Conservation (phyloP, 1,140 invertebrate genomes). For the Eubasilissa regina region DNA sequence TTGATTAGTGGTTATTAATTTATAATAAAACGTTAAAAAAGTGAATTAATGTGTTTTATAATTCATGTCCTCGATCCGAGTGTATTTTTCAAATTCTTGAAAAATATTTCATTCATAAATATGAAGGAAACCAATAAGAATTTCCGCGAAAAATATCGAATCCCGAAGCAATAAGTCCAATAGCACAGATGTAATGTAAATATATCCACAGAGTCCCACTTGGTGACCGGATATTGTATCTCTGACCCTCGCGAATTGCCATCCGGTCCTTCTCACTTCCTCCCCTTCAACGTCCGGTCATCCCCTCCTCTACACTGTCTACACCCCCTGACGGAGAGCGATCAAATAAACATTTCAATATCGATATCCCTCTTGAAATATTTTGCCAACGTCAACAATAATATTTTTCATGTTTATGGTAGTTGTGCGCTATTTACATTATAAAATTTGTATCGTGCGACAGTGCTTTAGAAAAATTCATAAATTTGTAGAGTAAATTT, state of each 20-base stretch:
- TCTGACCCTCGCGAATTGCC: constrained; percentile 20
- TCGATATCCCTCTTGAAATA: background rate
- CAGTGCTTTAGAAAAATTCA: no score
- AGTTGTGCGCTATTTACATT: no score
- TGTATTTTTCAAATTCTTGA: no score
- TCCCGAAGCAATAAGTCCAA: background rate
- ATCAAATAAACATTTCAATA: constrained; percentile 7
- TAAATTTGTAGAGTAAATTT: no score
- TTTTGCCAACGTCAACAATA: no score
- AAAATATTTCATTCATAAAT: background rate
- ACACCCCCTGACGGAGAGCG: background rate
- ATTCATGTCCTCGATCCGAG: no score
- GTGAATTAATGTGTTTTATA: no score
- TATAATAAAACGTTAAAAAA: no score
- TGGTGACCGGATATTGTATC: constrained; percentile 36
- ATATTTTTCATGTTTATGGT: no score
- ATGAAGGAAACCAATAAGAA: background rate
- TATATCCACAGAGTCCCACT: background rate
- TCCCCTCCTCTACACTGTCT: background rate
- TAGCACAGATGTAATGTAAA: background rate
- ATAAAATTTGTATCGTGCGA: no score
- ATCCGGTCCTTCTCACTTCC: constrained; percentile 20
- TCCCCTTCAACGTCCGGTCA: background rate
- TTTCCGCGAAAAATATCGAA: background rate
- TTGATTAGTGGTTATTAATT: no score